Evolutionary conservation across 2,797 vertebrate species (phyloP), one percentile per base, ranked within the genome.

Genomic region (Scolopax bukidnonensis): DNA sequence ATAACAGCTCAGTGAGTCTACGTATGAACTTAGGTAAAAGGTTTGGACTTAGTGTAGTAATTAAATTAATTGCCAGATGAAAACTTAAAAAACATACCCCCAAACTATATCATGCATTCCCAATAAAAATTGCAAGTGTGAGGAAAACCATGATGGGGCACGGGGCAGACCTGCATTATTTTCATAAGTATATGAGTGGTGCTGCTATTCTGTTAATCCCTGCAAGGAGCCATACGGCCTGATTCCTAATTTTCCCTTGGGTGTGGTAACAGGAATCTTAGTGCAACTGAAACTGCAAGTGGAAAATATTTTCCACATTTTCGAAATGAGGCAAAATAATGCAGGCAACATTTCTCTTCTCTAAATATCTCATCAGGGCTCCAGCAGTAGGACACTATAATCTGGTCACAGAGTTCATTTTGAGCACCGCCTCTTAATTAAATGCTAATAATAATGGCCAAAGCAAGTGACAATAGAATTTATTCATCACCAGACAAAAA

Each of bases 401-500:
- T 75, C 67, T 57, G 56, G 33, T 81, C 56, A 51, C 60, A 70
- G 20, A 76, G 32, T 32, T 90, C 53, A 64, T 92, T 96, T 96
- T 84, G 51, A 61, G 25, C 24, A 23, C 21, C 0, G 0, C 73
- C 54, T 84, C 43, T 91, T 97, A 95, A 95, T 95, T 95, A 95
- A 97, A 90, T 85, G 25, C 12, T 81, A 53, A 57, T 69, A 94
- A 85, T 59, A 89, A 25, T 28, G 9, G 28, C 45, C 59, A 91
- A 85, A 88, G 57, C 7, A 92, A 65, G 41, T 30, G 70, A 73
- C 7, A 59, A 12, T 19, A 89, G 79, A 73, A 93, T 94, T 85
- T 87, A 89, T 92, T 92, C 70, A 79, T 71, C 59, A 30, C 12
- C 28, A 84, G 54, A 90, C 59, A 81, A 96, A 96, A 86, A 73